Evolutionary conservation across 2,888 invertebrate species (phyloP), one percentile per base, ranked within the genome.

Genomic region (Corythucha ciliata): DNA sequence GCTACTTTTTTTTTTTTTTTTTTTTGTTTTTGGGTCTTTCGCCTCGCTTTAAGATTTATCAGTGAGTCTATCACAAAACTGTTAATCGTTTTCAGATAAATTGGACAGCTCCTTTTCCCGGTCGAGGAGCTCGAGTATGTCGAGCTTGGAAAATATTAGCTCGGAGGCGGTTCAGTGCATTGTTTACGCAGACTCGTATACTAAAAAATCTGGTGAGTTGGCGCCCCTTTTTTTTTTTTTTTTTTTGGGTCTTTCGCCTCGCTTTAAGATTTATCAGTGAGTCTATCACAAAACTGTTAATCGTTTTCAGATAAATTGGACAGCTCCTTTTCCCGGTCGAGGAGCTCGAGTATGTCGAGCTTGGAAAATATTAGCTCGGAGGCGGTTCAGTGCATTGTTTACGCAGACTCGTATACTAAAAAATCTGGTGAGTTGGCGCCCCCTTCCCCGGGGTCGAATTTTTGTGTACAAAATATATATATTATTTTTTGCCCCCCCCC

Each of bases 331-430:
- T 92, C 92, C 65, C 80, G 94, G 69, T 96, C 94, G 62, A 80
- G 94, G 66, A 93, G 92, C 70, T 93, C 93, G 71, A 92, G 91
- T 72, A 93, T 93, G 85, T 93, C 93, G 66, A 94, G 93, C 71
- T 77, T 96, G 68, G 94, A 96, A 74, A 93, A 93, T 76, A 91
- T 94, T 73, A 84, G 87, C 66, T 84, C 88, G 64, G 96, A 96
- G 75, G 85, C 92, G 68, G 85, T 96, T 66, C 91, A 91, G 75
- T 91, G 90, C 75, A 80, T 97, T 72, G 84, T 85, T 63, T 96
- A 96, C 73, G 89, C 90, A 62, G 96, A 96, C 73, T 89, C 92
- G 62, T 94, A 87, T 72, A 84, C 88, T 57, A 87, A 86, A 72
- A 92, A 62, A 76, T 84, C 84, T 73, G 94, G 94, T 94, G 71